These are phyloP conservation scores for Hippoglossus hippoglossus DNA, from an alignment of 2,797 vertebrate species.

Conservation along the genomic window DNA sequence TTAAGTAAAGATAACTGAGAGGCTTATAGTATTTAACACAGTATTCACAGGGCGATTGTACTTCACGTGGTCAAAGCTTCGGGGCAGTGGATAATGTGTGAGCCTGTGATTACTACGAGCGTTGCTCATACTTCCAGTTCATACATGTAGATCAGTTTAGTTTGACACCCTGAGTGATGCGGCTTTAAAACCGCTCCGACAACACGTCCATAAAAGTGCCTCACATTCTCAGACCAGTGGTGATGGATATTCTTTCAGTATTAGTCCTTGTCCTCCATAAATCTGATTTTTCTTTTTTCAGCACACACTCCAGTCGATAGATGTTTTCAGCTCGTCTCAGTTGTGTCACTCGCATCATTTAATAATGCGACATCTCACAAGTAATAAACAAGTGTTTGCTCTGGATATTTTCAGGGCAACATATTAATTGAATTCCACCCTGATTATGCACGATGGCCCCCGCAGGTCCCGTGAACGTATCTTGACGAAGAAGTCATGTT, in stretches of 20 bases:
- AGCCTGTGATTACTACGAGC: slow-evolving; percentile 28
- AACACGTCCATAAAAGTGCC: slow-evolving; percentile 77
- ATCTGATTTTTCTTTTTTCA: slow-evolving; percentile 56
- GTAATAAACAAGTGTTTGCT: slow-evolving; percentile 47
- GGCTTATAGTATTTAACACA: slow-evolving; percentile 57
- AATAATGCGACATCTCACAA: slow-evolving; percentile 50
- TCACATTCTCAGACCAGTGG: slow-evolving; percentile 70
- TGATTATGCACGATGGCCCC: slow-evolving; percentile 61
- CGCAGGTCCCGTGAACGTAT: slow-evolving; percentile 59
- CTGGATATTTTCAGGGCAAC: slow-evolving; percentile 59
- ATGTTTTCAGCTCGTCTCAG: slow-evolving; percentile 56
- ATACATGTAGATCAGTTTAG: slow-evolving; percentile 34
- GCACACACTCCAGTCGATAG: slow-evolving; percentile 67
- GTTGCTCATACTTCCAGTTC: background rate
- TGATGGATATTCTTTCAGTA: slow-evolving; percentile 77
- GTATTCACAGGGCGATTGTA: slow-evolving; percentile 50
- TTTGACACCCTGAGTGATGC: slow-evolving; percentile 77
- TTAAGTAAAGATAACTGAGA: slow-evolving; percentile 62
- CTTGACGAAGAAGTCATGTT: slow-evolving; percentile 32
- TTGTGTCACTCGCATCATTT: slow-evolving; percentile 33
- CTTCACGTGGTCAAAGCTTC: slow-evolving; percentile 52
- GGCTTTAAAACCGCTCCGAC: slow-evolving; percentile 77
- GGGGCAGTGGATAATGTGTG: slow-evolving; percentile 49
- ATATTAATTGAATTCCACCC: slow-evolving; percentile 72
- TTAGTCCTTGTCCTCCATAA: slow-evolving; percentile 70